A percentile compares a stretch with the other conserved stretches of the same genome.
Evolutionary conservation across 23 tunicate genomes (phyloP).

Genomic region (Styela plicata): DNA sequence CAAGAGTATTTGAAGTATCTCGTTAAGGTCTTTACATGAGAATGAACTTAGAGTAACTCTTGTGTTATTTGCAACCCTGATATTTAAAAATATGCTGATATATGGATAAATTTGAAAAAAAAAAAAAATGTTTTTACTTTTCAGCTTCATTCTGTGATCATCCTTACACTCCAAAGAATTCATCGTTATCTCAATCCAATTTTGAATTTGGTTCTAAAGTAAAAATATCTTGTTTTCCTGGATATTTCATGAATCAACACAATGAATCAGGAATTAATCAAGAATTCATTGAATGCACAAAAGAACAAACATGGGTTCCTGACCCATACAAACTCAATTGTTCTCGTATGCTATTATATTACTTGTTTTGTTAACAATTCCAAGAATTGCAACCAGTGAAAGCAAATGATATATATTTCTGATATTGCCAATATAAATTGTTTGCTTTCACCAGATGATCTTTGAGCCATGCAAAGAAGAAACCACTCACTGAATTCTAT

Average conservation of each 20-base stretch:
- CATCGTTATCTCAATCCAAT: background rate
- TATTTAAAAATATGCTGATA: no score
- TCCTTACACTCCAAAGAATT: constrained; percentile 21
- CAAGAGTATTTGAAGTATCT: no score
- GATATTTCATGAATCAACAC: constrained; percentile 39
- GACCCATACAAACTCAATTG: constrained; percentile 25
- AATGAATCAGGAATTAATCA: constrained; percentile 3
- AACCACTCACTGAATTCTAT: no score
- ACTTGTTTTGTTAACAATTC: no score
- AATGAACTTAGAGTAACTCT: no score
- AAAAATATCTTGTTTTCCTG: constrained; percentile 25
- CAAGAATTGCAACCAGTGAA: no score
- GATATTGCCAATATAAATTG: no score
- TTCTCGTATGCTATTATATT: constrained; percentile 51
- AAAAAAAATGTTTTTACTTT: background rate
- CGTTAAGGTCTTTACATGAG: no score
- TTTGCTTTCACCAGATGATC: no score
- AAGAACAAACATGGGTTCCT: constrained; percentile 40
- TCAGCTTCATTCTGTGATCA: background rate
- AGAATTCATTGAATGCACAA: constrained; percentile 30
- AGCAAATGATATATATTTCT: no score
- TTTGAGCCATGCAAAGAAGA: no score
- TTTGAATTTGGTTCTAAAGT: constrained; percentile 23
- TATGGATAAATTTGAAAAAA: background rate
- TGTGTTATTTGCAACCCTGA: no score